These are phyloP conservation scores for Paracanthobrama guichenoti DNA, from an alignment of 2,113 vertebrate genomes.

Conservation along the genomic window DNA sequence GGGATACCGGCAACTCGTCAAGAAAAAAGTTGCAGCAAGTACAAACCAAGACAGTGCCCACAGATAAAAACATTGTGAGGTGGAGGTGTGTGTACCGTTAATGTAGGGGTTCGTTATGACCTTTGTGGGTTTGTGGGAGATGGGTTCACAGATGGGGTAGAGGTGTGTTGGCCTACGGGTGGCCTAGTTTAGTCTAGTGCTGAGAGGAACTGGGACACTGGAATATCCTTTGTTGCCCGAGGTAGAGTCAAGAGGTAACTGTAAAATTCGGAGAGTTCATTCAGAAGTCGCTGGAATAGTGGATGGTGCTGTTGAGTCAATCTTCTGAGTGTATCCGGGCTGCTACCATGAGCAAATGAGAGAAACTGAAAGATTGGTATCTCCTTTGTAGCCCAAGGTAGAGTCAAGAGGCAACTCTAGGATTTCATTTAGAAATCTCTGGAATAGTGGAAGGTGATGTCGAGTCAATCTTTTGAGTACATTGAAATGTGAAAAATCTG, in stretches of 20 bases:
- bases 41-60: slow-evolving; percentile 5
- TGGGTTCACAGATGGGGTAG: neutral
- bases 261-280: neutral
- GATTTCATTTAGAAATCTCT: neutral
- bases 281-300: neutral
- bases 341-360: neutral
- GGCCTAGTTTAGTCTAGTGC: slow-evolving; percentile 1
- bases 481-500: neutral
- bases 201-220: slow-evolving; percentile 5
- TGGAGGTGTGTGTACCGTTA: neutral
- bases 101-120: slow-evolving; percentile 2
- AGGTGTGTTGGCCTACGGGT: slow-evolving; percentile 1
- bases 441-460: neutral
- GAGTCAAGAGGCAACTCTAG: neutral
- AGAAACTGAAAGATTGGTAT: neutral
- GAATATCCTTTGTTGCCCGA: neutral
- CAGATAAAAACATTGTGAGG: neutral
- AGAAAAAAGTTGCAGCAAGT: neutral
- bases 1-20: neutral
- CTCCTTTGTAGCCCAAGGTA: neutral
- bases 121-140: slow-evolving; percentile 6
- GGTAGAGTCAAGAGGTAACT: slow-evolving; percentile 14
- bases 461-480: neutral
- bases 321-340: neutral
- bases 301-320: neutral